Base-by-base conservation (phyloP, 2,888 invertebrate species). In the Euplagia quadripunctaria region DNA sequence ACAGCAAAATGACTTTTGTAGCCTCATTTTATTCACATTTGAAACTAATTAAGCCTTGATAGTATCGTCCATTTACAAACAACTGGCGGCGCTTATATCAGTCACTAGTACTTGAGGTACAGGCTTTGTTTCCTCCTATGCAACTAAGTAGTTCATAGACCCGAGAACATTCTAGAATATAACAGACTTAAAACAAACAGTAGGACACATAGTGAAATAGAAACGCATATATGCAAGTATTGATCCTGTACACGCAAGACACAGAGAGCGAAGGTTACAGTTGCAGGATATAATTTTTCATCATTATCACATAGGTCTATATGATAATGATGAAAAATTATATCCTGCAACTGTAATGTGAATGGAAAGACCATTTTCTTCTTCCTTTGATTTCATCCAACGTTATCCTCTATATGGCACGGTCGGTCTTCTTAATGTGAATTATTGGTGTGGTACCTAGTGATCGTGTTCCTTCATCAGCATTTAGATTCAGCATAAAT, bases 1-100 rank as follows among this genome's bases (percentile, higher is more conserved):
- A 51, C 20, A 66, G 41, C 66, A 41, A 67, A 55, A 46, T 20
- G 42, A 16, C 9, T 8, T 46, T 58, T 61, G 12, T 71, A 71
- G 17, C 71, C 71, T 71, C 41, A 58, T 49, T 71, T 49, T 55
- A 9, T n/a, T 49, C 46, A 66, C 66, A 71, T 71, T 71, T 72
- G 58, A 31, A 58, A 64, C 68, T 64, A 72, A 72, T 68, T 64
- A 68, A 64, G 64, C 52, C 52, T 52, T 46, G 64, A 68, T 68
- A 17, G 7, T 43, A 68, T 42, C 46, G 14, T 46, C 31, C 16
- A 58, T 65, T 55, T 67, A 72, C 72, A 51, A 61, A 12, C 41
- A 72, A 20, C 67, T 68, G 67, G 16, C 42, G 42, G 42, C 16
- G 43, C 68, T 31, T 58, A 43, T 43, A 42, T 20, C 8, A 43